These are phyloP conservation scores for Autographa gamma DNA, from an alignment of 2,888 invertebrate genomes.

Conservation along the genomic window DNA sequence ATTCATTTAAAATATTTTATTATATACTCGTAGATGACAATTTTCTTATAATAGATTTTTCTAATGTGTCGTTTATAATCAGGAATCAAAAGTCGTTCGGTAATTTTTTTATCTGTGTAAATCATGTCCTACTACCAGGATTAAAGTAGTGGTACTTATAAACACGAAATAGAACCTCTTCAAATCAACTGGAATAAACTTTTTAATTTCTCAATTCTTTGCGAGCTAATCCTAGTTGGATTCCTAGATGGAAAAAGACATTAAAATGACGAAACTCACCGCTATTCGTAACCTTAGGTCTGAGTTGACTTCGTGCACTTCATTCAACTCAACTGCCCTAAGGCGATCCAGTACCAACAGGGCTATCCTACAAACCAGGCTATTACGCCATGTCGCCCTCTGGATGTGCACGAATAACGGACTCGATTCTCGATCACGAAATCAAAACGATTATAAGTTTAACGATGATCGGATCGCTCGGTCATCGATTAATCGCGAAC, in stretches of 20 bases:
- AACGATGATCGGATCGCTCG: constrained; percentile 59
- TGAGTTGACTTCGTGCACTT: constrained; percentile 48
- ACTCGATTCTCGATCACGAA: constrained; percentile 70
- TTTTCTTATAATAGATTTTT: too few relatives aligned
- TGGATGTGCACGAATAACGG: constrained; percentile 75
- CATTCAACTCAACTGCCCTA: constrained; percentile 43
- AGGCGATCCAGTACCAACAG: constrained; percentile 35
- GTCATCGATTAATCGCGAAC: constrained; percentile 68
- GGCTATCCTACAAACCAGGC: constrained; percentile 39
- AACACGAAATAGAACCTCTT: not conserved
- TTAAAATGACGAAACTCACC: constrained; percentile 37
- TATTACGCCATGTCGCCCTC: constrained; percentile 65
- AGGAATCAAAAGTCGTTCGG: too few relatives aligned
- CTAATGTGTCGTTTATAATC: too few relatives aligned
- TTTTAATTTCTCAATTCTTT: too few relatives aligned
- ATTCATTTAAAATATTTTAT: too few relatives aligned
- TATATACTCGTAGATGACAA: too few relatives aligned
- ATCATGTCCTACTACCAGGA: too few relatives aligned
- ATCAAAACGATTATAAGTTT: constrained; percentile 69
- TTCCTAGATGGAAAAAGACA: constrained; percentile 13
- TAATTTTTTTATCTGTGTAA: too few relatives aligned
- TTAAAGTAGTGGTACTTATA: too few relatives aligned
- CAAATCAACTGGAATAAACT: not conserved
- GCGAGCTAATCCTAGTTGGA: too few relatives aligned
- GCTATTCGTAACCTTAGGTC: constrained; percentile 40